phyloP scores from a whole-genome alignment of 2,888 invertebrate genomes.

The Lutraria lutraria region DNA sequence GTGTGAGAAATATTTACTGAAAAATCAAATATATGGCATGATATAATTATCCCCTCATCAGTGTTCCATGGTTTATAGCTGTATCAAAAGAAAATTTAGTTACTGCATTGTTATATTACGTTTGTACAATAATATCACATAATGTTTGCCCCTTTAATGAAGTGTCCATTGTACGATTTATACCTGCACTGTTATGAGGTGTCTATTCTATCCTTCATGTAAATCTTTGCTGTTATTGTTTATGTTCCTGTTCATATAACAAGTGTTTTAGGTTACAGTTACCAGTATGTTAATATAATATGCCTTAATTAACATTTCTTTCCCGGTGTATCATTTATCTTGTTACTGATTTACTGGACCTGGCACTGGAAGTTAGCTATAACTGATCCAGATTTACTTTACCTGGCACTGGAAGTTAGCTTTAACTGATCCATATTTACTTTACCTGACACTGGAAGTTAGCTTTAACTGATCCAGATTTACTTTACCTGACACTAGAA shows the following conservation, averaged over 20 bases:
- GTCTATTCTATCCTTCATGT: background rate
- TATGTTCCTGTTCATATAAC: background rate
- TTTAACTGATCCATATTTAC: background rate
- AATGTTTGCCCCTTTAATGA: too few relatives aligned
- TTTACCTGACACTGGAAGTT: background rate
- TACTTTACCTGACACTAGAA: background rate
- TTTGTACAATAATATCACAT: too few relatives aligned
- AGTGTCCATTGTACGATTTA: too few relatives aligned
- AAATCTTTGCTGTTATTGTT: background rate
- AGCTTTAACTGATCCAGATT: background rate
- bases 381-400: background rate
- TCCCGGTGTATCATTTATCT: constrained; percentile 5
- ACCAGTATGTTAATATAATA: background rate
- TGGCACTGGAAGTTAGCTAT: background rate
- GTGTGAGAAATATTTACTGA: too few relatives aligned
- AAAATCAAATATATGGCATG: too few relatives aligned
- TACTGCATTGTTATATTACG: too few relatives aligned
- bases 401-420: background rate
- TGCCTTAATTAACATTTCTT: constrained; percentile 6
- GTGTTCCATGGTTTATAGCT: too few relatives aligned
- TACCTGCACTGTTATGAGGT: background rate
- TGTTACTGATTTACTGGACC: background rate
- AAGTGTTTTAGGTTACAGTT: background rate
- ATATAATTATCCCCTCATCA: too few relatives aligned
- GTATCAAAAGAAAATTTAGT: too few relatives aligned